phyloP scores from a whole-genome alignment of 2,888 invertebrate species.

The Proisotoma minuta region DNA sequence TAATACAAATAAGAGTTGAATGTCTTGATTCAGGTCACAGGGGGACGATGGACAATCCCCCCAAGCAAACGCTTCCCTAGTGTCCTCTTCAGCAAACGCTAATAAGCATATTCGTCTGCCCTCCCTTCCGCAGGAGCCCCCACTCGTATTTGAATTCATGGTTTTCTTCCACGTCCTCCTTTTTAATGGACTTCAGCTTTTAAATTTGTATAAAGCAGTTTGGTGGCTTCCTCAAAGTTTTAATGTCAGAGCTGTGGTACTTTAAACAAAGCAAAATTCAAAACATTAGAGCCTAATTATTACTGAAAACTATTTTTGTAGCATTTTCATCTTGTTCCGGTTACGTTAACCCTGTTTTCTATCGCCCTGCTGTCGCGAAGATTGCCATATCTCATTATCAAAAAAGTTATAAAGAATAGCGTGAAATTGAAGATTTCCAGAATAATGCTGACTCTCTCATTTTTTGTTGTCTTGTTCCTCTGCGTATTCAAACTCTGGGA shows the following conservation, averaged over 20 bases:
- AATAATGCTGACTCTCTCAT: too few species aligned
- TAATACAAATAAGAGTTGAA: too few species aligned
- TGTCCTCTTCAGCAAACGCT: too few species aligned
- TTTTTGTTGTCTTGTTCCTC: too few species aligned
- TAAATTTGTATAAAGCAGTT: slow-evolving; percentile 89
- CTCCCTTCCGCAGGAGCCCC: slow-evolving; percentile 37
- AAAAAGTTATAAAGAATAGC: too few species aligned
- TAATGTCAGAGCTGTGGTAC: slow-evolving; percentile 80
- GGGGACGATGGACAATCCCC: too few species aligned
- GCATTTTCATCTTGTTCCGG: slow-evolving; percentile 93
- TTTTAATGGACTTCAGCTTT: slow-evolving; percentile 69
- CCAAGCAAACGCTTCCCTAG: too few species aligned
- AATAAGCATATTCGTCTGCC: slow-evolving; percentile 46
- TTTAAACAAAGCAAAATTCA: slow-evolving; percentile 46
- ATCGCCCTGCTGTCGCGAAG: slow-evolving; percentile 73
- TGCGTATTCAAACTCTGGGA: too few species aligned
- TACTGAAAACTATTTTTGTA: slow-evolving; percentile 55
- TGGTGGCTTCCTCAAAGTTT: slow-evolving; percentile 97
- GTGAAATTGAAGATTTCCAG: too few species aligned
- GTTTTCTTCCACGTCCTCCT: slow-evolving; percentile 36
- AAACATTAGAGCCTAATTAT: background rate
- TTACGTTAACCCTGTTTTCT: slow-evolving; percentile 78
- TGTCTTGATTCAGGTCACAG: too few species aligned
- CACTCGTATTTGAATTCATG: slow-evolving; percentile 39
- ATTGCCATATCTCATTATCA: slow-evolving; percentile 64